These are phyloP conservation scores for Sphecodes monilicornis DNA, from an alignment of 2,888 invertebrate species.

Conservation along the genomic window DNA sequence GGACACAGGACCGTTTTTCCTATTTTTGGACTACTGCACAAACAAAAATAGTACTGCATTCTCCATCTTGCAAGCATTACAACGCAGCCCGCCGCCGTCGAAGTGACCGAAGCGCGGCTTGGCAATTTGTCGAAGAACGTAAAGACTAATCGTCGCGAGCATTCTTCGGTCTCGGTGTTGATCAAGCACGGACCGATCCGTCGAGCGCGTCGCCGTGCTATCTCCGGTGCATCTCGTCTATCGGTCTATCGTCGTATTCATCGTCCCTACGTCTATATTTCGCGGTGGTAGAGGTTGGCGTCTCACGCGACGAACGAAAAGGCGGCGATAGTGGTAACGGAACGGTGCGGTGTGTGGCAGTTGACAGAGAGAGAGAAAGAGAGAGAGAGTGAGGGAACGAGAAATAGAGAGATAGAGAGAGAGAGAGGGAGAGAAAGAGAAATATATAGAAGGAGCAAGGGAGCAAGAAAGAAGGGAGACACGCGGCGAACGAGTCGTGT, in stretches of 20 bases:
- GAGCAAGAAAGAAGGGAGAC: neutral
- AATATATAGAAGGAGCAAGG: too few relatives aligned
- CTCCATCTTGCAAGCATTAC: neutral
- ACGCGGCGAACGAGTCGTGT: conserved; percentile 44
- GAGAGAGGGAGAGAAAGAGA: neutral
- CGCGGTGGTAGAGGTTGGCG: conserved; percentile 17
- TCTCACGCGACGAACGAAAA: conserved; percentile 40
- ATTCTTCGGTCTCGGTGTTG: conserved; percentile 52
- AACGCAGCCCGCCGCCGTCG: neutral
- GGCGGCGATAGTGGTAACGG: conserved; percentile 30
- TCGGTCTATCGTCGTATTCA: neutral
- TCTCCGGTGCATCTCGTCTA: neutral
- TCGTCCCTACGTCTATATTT: neutral
- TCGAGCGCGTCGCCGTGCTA: neutral
- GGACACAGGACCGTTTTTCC: too few relatives aligned
- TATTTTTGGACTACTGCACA: too few relatives aligned
- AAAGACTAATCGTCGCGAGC: neutral
- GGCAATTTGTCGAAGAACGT: neutral
- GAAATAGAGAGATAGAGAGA: neutral
- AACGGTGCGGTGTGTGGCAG: conserved; percentile 11
- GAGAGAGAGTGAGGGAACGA: too few relatives aligned
- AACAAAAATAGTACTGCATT: neutral
- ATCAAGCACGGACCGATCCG: conserved; percentile 33
- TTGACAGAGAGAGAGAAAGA: neutral
- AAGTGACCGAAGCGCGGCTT: neutral